A percentile compares a stretch with the other conserved stretches of the same genome.
phyloP scores from a whole-genome alignment of 2,113 vertebrate species.

The Sminthopsis crassicaudata region DNA sequence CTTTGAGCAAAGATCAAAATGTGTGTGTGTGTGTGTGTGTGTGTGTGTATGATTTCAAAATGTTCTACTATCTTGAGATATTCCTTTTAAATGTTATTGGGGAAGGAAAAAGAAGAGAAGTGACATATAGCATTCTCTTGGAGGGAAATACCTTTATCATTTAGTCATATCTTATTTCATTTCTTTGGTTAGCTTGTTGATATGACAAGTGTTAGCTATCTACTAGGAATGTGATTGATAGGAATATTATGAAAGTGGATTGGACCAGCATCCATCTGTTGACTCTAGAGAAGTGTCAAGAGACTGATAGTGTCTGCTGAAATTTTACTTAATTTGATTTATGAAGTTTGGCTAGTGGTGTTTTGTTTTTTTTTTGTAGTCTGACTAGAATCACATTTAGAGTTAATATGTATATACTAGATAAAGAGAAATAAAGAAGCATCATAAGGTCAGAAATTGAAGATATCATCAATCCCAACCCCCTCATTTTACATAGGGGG shows the following conservation, averaged over 20 bases:
- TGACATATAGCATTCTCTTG: constrained; percentile 37
- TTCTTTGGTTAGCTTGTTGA: constrained; percentile 25
- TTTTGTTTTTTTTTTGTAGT: neutral
- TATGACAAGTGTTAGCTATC: constrained; percentile 52
- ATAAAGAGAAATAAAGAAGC: neutral
- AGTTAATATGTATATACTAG: neutral
- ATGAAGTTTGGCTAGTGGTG: neutral
- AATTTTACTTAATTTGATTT: constrained; percentile 35
- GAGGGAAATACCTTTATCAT: constrained; percentile 21
- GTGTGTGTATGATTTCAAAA: constrained; percentile 15
- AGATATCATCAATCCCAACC: neutral
- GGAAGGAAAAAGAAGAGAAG: neutral
- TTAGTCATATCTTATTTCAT: constrained; percentile 45
- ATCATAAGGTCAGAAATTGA: neutral
- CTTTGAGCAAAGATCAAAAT: neutral
- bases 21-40: neutral
- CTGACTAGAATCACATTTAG: neutral
- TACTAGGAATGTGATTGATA: constrained; percentile 50
- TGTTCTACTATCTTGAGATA: constrained; percentile 3
- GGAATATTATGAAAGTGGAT: constrained; percentile 51
- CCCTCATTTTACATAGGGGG: neutral
- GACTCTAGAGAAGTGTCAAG: constrained; percentile 19
- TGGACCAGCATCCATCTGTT: neutral
- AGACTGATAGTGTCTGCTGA: neutral
- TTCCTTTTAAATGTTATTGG: constrained; percentile 7